Evolutionary conservation across 2,888 invertebrate species (phyloP), one percentile per base, ranked within the genome.

Genomic region (Pyrocoelia pectoralis): DNA sequence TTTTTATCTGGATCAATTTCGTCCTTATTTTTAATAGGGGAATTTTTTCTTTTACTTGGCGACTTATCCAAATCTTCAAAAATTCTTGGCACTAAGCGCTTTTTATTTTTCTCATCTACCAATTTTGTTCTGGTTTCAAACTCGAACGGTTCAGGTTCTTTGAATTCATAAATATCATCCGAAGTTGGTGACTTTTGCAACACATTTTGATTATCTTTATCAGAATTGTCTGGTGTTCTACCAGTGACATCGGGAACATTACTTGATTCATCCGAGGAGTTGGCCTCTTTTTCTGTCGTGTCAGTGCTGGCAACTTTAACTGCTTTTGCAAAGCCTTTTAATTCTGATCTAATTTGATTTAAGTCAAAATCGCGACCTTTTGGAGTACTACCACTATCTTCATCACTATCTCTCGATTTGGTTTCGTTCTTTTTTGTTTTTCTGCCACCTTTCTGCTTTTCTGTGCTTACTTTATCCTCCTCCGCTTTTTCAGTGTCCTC

Each of bases 101-200:
- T 81, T 60, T 77, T 80, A 15, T 61, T 67, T 52, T 73, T 75
- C 56, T 81, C 81, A 19, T 82, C 81, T 10, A 78, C 79, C 9
- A 61, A 56, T 18, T 68, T 70, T 1, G 72, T 76, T 54, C 91
- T 86, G 6, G 90, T 85, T 80, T 94, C 93, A 70, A 93, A 88
- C 77, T 94, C 93, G 76, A 94, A 94, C 0, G 94, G 93, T 79
- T 94, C 94, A 0, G 93, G 93, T 79, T 94, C 94, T 79, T 94
- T 94, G 76, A 94, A 94, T 79, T 94, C 94, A 75, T 94, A 94
- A 64, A 94, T 89, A 76, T 94, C 94, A 75, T 84, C 73, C 62
- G 80, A 73, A 73, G 74, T 74, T 69, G 77, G 29, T 18, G 70
- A 68, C 59, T 74, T 75, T 38, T 76, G 73, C 1, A 64, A 48